These are phyloP conservation scores for Syritta pipiens DNA, from an alignment of 2,888 invertebrate genomes.

Conservation along the genomic window DNA sequence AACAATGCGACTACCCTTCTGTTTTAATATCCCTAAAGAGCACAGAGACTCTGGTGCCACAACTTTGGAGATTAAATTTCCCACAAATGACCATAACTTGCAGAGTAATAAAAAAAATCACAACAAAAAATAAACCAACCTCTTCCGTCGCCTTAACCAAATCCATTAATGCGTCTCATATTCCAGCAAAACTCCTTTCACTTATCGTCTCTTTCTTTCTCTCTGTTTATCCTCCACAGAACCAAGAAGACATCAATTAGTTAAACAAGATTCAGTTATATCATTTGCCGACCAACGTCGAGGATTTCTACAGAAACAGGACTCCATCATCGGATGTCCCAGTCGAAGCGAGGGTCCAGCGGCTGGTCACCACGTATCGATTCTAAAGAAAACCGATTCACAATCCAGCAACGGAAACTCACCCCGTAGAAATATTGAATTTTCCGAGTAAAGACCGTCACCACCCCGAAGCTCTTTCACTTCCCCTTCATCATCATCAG, in stretches of 20 bases:
- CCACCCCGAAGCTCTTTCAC: neutral
- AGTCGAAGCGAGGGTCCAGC: constrained; percentile 76
- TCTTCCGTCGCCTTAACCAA: too few species aligned
- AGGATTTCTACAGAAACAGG: constrained; percentile 78
- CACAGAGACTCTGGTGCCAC: too few species aligned
- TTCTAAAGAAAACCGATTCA: constrained; percentile 79
- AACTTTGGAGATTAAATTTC: too few species aligned
- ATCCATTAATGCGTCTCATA: neutral
- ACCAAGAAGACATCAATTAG: constrained; percentile 78
- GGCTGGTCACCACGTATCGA: constrained; percentile 78
- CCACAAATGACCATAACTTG: too few species aligned
- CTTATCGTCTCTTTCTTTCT: neutral
- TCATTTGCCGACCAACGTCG: constrained; percentile 79
- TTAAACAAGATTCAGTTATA: constrained; percentile 79
- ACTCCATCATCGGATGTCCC: constrained; percentile 77
- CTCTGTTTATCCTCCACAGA: constrained; percentile 69
- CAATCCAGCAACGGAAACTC: constrained; percentile 75
- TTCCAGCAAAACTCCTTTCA: neutral
- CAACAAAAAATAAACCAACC: too few species aligned
- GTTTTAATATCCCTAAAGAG: too few species aligned
- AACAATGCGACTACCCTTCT: too few species aligned
- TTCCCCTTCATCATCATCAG: constrained; percentile 7
- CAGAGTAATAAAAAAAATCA: too few species aligned
- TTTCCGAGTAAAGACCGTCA: constrained; percentile 74
- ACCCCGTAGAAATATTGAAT: constrained; percentile 78